These are phyloP conservation scores for Megalonaias nervosa DNA, from an alignment of 1,140 invertebrate species.

Conservation along the genomic window DNA sequence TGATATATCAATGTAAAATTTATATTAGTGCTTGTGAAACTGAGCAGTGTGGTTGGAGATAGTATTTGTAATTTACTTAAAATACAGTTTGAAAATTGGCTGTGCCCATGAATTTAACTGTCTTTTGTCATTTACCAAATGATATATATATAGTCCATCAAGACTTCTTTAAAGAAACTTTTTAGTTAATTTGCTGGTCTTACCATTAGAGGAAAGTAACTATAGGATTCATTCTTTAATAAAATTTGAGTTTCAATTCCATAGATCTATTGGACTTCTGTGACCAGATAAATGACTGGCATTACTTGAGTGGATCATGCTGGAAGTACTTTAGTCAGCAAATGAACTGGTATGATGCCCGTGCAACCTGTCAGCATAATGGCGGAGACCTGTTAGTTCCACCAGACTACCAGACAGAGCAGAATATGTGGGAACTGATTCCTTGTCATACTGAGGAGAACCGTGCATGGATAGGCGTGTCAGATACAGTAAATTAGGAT, in stretches of 20 bases:
- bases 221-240: no score
- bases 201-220: no score
- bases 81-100: no score
- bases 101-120: no score
- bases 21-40: no score
- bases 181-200: no score
- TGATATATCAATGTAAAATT: no score
- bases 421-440: conserved; percentile 13
- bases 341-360: conserved; percentile 15
- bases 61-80: no score
- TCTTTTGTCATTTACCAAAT: no score
- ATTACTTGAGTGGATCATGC: conserved; percentile 21
- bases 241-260: neutral
- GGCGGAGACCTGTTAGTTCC: conserved; percentile 16
- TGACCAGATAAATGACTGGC: conserved; percentile 16
- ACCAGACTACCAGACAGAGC: conserved; percentile 13
- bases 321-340: conserved; percentile 20
- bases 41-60: no score
- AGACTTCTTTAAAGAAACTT: no score
- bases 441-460: conserved; percentile 21
- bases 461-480: conserved; percentile 26
- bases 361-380: conserved; percentile 17
- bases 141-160: no score
- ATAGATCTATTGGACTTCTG: conserved; percentile 24
- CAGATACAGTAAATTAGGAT: conserved; percentile 15